Conservation (phyloP, 2,888 invertebrate genomes). For the Amblyjoppa proteus region DNA sequence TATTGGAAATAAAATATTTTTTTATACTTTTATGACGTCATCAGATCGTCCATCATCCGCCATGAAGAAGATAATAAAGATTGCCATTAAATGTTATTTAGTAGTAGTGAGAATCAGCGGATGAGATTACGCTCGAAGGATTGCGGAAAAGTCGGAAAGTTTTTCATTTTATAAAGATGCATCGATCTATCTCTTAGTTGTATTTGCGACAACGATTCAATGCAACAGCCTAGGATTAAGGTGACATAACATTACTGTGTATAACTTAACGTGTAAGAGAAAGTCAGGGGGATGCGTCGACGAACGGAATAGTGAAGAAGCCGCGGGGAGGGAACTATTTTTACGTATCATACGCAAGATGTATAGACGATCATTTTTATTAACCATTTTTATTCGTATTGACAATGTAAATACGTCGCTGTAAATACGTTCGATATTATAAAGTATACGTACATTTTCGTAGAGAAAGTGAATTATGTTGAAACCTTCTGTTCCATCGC, state of each 20-base stretch:
- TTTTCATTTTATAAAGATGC: constrained; percentile 14
- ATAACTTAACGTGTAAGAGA: constrained; percentile 18
- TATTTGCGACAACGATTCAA: constrained; percentile 64
- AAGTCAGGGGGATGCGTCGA: constrained; percentile 23
- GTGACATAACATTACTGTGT: constrained; percentile 41
- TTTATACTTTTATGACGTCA: constrained; percentile 47
- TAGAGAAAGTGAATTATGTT: constrained; percentile 33
- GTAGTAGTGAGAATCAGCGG: constrained; percentile 44
- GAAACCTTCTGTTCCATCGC: neutral
- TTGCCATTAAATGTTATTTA: constrained; percentile 65
- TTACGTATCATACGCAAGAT: constrained; percentile 33
- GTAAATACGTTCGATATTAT: constrained; percentile 77
- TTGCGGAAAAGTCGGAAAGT: neutral
- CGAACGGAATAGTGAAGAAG: neutral
- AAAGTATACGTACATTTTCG: constrained; percentile 63
- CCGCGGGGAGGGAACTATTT: constrained; percentile 6
- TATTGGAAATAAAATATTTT: constrained; percentile 34
- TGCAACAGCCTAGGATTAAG: constrained; percentile 64
- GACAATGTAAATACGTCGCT: constrained; percentile 78
- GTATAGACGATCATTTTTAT: constrained; percentile 69
- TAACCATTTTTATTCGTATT: constrained; percentile 72
- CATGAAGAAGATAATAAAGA: constrained; percentile 48
- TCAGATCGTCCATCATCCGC: constrained; percentile 43
- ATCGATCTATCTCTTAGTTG: constrained; percentile 55
- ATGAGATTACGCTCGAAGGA: constrained; percentile 12